Base-by-base conservation (phyloP, 2,797 vertebrate species). In the Rachycentron canadum region DNA sequence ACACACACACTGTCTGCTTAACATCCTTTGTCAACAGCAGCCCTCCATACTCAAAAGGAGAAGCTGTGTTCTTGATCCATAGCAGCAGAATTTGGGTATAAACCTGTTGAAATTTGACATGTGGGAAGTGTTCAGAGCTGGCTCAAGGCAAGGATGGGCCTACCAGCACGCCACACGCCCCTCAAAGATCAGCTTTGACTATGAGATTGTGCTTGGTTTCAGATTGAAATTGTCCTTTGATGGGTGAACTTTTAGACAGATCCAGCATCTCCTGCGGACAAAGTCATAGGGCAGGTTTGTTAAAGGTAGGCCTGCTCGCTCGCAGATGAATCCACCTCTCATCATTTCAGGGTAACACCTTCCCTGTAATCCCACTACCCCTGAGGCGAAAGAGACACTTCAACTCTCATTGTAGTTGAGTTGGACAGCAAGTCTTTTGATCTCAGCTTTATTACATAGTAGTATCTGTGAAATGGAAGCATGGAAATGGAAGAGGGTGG, bases 361-460 rank as follows among this genome's bases (percentile, higher is more conserved):
- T 92, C 86, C 83, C 85, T 73, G 62, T 76, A 32, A 55, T 82
- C 81, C 83, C 62, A 38, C 76, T 23, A 28, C 17, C 76, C 90
- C 62, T 0, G 53, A 81, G 81, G 87, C 78, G 26, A 73, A 70
- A 82, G 30, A 16, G 30, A 81, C 69, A 69, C 73, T 26, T 69
- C 73, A 2, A 11, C 67, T 80, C 61, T 82, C 71, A 75, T 78
- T 88, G 84, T 83, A 36, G 62, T 76, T 21, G 62, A 77, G 69
- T 84, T 85, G 70, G 72, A 59, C 84, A 82, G 78, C 82, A 21
- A 81, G 67, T 66, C 86, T 86, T 90, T 90, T 90, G 85, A 90
- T 86, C 78, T 87, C 38, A 17, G 74, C 79, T 86, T 87, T 88
- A 87, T 90, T 89, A 71, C 79, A 64, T 68, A 56, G 69, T 69